Conservation (phyloP, 2,113 vertebrate species). For the Lamprologus sp. region DNA sequence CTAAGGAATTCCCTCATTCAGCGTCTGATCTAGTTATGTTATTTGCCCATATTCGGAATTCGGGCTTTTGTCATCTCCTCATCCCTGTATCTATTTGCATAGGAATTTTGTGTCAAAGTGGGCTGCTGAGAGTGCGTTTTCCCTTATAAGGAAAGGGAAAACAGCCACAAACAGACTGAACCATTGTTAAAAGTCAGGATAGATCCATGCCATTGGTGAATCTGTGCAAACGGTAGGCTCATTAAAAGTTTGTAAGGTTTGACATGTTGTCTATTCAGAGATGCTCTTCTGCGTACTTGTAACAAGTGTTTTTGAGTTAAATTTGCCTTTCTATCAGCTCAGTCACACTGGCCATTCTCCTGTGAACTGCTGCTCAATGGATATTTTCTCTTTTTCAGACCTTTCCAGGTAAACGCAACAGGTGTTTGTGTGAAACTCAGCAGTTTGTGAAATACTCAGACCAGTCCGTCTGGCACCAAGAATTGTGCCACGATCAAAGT, state of each 20-base stretch:
- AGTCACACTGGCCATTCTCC: not conserved
- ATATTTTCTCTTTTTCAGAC: not conserved
- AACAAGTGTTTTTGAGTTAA: not conserved
- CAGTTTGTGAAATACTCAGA: not conserved
- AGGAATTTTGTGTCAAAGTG: not conserved
- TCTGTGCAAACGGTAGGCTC: not conserved
- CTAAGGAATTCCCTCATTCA: too few species aligned
- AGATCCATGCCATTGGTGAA: not conserved
- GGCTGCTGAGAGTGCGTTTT: not conserved
- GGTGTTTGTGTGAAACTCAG: not conserved
- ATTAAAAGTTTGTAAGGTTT: not conserved
- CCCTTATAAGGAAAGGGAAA: not conserved
- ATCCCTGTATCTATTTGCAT: not conserved
- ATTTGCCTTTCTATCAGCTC: not conserved
- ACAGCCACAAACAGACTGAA: not conserved
- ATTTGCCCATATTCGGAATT: too few species aligned
- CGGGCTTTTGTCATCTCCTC: not conserved
- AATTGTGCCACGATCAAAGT: fast-evolving
- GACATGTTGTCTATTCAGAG: not conserved
- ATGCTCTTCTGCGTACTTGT: not conserved
- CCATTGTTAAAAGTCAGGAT: not conserved
- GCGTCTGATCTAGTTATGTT: too few species aligned
- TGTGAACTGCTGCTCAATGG: not conserved
- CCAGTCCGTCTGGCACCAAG: fast-evolving
- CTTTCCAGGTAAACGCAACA: not conserved